Percentiles rank a stretch among this genome's conserved stretches.
Conservation (phyloP, 37 sponge, comb jelly and placozoan genomes). For the Tethya wilhelma region DNA sequence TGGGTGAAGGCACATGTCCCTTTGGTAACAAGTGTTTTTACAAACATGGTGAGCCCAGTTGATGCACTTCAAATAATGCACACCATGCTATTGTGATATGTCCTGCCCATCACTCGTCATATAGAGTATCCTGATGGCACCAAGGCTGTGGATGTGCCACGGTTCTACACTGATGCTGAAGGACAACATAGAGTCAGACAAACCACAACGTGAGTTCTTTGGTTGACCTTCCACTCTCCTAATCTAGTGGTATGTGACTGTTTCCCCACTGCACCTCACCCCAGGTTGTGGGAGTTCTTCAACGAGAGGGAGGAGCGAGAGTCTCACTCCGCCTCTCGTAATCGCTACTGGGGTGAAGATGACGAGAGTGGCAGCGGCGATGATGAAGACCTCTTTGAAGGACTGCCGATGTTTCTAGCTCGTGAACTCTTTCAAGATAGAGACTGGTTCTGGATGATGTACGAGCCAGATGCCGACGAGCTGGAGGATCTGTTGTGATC, state of each 20-base stretch:
- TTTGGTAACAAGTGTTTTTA: slow-evolving; percentile 91
- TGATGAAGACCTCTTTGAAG: not conserved
- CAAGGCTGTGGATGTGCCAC: slow-evolving; percentile 26
- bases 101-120: too few relatives aligned
- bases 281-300: slow-evolving; percentile 85
- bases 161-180: slow-evolving; percentile 33
- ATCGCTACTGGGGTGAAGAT: slow-evolving; percentile 1
- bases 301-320: slow-evolving; percentile 48
- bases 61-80: not conserved
- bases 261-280: not conserved
- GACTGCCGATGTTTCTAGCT: too few relatives aligned
- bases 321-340: not conserved
- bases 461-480: slow-evolving; percentile 18
- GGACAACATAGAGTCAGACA: slow-evolving; percentile 42
- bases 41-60: slow-evolving; percentile 65
- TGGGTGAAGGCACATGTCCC: slow-evolving; percentile 84
- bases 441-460: slow-evolving; percentile 13
- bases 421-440: not conserved
- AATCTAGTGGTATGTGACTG: not conserved
- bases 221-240: not conserved
- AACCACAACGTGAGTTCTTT: slow-evolving; percentile 33
- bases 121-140: slow-evolving; percentile 80
- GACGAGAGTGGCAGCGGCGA: not conserved
- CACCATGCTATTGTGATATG: not conserved
- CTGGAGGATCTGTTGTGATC: slow-evolving; percentile 12